A percentile compares a stretch with the other conserved stretches of the same genome.
phyloP scores from a whole-genome alignment of 2,113 vertebrate species.

The Sinocyclocheilus rhinocerous region DNA sequence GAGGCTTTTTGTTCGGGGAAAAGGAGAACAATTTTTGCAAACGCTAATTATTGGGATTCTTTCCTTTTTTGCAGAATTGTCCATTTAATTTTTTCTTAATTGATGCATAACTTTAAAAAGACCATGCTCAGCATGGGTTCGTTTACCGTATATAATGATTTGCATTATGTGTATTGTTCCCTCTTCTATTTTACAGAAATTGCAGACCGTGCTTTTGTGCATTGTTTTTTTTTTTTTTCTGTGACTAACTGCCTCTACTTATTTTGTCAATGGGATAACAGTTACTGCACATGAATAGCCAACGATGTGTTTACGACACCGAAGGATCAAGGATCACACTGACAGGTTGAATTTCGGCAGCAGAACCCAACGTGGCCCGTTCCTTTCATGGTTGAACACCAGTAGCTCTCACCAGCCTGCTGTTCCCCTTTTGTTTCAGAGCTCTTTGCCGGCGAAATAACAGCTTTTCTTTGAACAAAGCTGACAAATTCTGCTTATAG shows the following conservation, averaged over 20 bases:
- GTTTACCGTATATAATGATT: constrained; percentile 59
- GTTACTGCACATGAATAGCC: constrained; percentile 36
- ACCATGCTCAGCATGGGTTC: constrained; percentile 49
- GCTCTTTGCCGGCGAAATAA: constrained; percentile 40
- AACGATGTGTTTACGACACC: constrained; percentile 51
- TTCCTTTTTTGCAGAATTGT: background rate
- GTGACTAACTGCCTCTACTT: constrained; percentile 35
- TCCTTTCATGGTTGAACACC: constrained; percentile 35
- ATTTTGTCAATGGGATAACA: constrained; percentile 22
- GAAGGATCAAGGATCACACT: constrained; percentile 63
- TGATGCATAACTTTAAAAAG: constrained; percentile 55
- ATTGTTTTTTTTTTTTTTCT: constrained; percentile 22
- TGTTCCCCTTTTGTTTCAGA: constrained; percentile 42
- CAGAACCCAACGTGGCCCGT: background rate
- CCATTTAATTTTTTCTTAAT: constrained; percentile 28
- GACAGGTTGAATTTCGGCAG: constrained; percentile 61
- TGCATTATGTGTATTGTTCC: constrained; percentile 55
- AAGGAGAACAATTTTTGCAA: background rate
- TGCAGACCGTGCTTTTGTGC: constrained; percentile 52
- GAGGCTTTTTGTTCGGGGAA: constrained; percentile 20
- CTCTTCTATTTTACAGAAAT: constrained; percentile 63
- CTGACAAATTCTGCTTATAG: constrained; percentile 44
- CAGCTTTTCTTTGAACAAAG: constrained; percentile 38
- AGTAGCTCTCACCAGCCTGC: constrained; percentile 43
- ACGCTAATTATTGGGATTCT: constrained; percentile 43